Evolutionary conservation across 2,797 vertebrate genomes (phyloP), one percentile per base, ranked within the genome.

Genomic region (Sus cebifrons): DNA sequence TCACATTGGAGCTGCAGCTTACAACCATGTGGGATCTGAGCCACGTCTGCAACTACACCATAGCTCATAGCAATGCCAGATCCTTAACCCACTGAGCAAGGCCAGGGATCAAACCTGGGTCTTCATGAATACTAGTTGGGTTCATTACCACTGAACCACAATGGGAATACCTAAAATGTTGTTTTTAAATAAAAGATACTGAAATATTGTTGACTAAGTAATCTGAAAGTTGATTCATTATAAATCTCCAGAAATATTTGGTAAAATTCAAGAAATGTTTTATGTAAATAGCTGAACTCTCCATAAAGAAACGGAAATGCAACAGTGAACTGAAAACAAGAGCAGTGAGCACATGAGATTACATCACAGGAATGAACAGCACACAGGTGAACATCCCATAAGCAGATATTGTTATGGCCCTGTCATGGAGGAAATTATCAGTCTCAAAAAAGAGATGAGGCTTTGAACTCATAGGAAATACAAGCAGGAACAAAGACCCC

Each of bases 261-360:
- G 6, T 78, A 74, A 93, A 86, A 86, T 54, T 74, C 74, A 93
- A 54, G 20, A 62, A 83, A n/a, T 14, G 60, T 40, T 86, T 67
- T 68, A 21, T 1, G 4, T 90, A 52, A 89, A 86, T 5, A 74
- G 40, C n/a, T 60, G 40, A 81, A 40, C 3, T 36, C 16, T 74
- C n/a, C 79, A 44, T 56, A 81, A 74, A 67, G 32, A 86, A 86
- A 90, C 52, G 23, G 9, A 79, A 93, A 79, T 54, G 60, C 18
- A 52, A n/a, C 17, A 40, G 73, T 20, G 15, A 85, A n/a, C 52
- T 29, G 49, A 58, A 36, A 79, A 81, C 13, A 68, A 84, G 52
- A 77, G 29, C 40, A 36, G 10, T 36, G 49, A 64, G 62, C 18
- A 84, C 49, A 10, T 77, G 20, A 77, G 32, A 29, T 81, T 58